Base-by-base conservation (phyloP, 2,888 invertebrate species). In the Eulithis testata region DNA sequence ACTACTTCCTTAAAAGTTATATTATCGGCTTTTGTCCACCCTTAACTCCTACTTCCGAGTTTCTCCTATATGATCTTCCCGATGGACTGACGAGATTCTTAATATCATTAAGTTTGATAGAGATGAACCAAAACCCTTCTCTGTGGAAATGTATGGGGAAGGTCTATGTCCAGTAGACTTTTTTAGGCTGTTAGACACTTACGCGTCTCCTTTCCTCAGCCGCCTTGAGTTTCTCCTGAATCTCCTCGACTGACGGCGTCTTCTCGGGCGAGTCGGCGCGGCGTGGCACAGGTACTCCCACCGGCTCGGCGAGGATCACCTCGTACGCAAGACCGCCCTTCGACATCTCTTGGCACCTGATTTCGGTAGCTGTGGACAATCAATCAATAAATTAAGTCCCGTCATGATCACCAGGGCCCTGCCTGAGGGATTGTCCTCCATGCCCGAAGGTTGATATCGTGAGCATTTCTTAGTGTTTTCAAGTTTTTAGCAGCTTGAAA, bases 131-230 rank as follows among this genome's bases (percentile, higher is more conserved):
- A 9, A 21, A 21, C 9, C 40, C 0, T 40, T 8, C 3, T 8
- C 9, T 40, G 9, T 40, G 8, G 6, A 40, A 40, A 40, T 9
- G 40, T 40, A 8, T 9, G 8, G 9, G 9, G 40, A 8, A 40
- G 40, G 9, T 9, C 40, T 8, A 40, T 40, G 11, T 44, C 5
- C 44, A 44, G n/a, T 44, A 44, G 44, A 44, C 11, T 44, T 8
- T 4, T 8, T 31, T 51, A 2, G 3, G 31, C 4, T 4, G 31
- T 11, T 9, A n/a, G 12, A 7, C n/a, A 93, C 95, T 90, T 89
- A 98, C 98, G 94, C 97, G 95, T 94, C 98, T 96, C 87, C 98
- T 95, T 87, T 98, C 98, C 84, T 98, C 98, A 54, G 99, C 99
- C 11, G 97, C 98, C 90, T 96, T 96, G 61, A 98, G 95, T 88